phyloP scores from a whole-genome alignment of 2,888 invertebrate species.

The Erebia palarica region DNA sequence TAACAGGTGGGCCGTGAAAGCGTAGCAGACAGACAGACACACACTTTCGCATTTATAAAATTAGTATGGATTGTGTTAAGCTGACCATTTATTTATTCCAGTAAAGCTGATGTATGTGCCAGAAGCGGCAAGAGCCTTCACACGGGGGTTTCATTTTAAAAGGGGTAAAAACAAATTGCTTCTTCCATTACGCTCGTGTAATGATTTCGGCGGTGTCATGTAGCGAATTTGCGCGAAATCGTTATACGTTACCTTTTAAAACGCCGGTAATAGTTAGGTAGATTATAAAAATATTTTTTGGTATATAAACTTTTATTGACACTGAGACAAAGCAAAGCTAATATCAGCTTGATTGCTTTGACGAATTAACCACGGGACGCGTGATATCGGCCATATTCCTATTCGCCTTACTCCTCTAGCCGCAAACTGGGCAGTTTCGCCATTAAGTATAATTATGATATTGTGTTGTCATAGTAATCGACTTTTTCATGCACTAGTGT shows the following conservation, averaged over 20 bases:
- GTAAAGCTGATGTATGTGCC: not conserved
- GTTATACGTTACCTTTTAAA: not conserved
- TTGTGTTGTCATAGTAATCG: too few species aligned
- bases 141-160: not conserved
- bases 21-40: too few species aligned
- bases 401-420: too few species aligned
- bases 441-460: too few species aligned
- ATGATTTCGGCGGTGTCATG: slow-evolving; percentile 19
- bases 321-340: too few species aligned
- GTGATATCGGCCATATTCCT: too few species aligned
- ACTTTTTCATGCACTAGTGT: too few species aligned
- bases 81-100: not conserved
- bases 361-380: too few species aligned
- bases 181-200: slow-evolving; percentile 17
- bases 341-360: too few species aligned
- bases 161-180: slow-evolving; percentile 20
- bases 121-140: not conserved
- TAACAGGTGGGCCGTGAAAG: not conserved
- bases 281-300: too few species aligned
- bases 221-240: slow-evolving; percentile 4
- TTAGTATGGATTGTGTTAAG: not conserved
- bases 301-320: too few species aligned
- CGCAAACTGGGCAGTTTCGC: too few species aligned
- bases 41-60: not conserved
- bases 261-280: slow-evolving; percentile 3